Base-by-base conservation (phyloP, 2,888 invertebrate species). In the Hermodice carunculata region DNA sequence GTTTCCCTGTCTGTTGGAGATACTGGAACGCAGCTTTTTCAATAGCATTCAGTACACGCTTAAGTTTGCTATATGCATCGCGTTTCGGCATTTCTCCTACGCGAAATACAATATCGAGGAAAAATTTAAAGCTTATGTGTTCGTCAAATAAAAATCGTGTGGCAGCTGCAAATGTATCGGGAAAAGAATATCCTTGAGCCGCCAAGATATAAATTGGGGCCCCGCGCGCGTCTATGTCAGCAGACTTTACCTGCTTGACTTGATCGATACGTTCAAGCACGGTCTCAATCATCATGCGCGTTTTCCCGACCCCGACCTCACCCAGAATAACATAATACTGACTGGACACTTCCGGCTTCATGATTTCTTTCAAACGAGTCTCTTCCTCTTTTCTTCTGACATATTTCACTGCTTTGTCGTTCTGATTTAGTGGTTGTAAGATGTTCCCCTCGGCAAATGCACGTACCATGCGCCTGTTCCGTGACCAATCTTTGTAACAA, bases 261-360 rank as follows among this genome's bases (percentile, higher is more conserved):
- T n/a, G n/a, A n/a, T n/a, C n/a, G n/a, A n/a, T n/a, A n/a, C n/a
- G n/a, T n/a, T n/a, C n/a, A n/a, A n/a, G n/a, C 14, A 71, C 67
- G 11, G 63, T 28, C 40, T 74, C 73, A 0, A 67, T 40, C 17
- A 74, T 34, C 6, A 59, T 26, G 6, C 74, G 22, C 8, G 70
- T 70, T 51, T 74, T 74, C 11, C 74, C 74, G 5, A 53, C 49
- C n/a, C 74, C 73, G 1, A 71, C 68, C 28, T 67, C 67, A 19
- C 73, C 74, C 32, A 59, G 57, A n/a, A 74, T 51, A 1, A 71
- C 19, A 57, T 71, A 74, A 48, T 74, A 74, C 29, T 66, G 63
- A 40, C 71, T 71, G 1, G 59, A 53, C 26, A 71, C 62, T 11
- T 24, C 43, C 8, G 61, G 42, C 4, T 31, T 48, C 42, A 73